Conservation (phyloP, 2,888 invertebrate genomes). For the Oscheius sp. region DNA sequence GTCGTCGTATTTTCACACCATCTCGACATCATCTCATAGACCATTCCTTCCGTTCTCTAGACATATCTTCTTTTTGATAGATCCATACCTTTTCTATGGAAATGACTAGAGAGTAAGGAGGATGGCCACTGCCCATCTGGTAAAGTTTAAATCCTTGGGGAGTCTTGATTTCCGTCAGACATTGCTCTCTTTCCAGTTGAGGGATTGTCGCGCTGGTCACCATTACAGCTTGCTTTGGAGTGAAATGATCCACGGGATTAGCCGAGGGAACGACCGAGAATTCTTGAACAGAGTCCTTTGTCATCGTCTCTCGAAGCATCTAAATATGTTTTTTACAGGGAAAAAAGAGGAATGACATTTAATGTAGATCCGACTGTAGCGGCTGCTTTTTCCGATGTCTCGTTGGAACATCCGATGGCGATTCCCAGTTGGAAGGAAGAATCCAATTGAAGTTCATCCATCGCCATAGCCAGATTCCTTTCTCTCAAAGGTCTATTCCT, state of each 20-base stretch:
- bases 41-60: conserved; percentile 64
- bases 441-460: conserved; percentile 50
- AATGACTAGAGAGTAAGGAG: conserved; percentile 63
- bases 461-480: conserved; percentile 34
- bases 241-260: conserved; percentile 66
- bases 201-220: conserved; percentile 53
- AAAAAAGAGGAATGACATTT: conserved; percentile 31
- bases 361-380: conserved; percentile 45
- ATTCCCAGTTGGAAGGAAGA: conserved; percentile 62
- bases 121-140: conserved; percentile 53
- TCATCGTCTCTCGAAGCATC: conserved; percentile 58
- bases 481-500: conserved; percentile 18
- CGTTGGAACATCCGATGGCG: conserved; percentile 47
- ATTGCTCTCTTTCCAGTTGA: conserved; percentile 37
- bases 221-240: conserved; percentile 56
- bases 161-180: conserved; percentile 37
- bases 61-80: conserved; percentile 5
- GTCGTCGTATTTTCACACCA: conserved; percentile 41
- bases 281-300: conserved; percentile 62
- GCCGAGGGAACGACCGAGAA: conserved; percentile 66
- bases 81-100: conserved; percentile 60
- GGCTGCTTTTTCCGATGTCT: background rate
- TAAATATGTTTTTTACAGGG: conserved; percentile 30
- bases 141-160: conserved; percentile 32
- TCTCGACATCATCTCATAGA: conserved; percentile 60